Evolutionary conservation across 2,113 vertebrate species (phyloP).

Genomic region (Thermophis baileyi): DNA sequence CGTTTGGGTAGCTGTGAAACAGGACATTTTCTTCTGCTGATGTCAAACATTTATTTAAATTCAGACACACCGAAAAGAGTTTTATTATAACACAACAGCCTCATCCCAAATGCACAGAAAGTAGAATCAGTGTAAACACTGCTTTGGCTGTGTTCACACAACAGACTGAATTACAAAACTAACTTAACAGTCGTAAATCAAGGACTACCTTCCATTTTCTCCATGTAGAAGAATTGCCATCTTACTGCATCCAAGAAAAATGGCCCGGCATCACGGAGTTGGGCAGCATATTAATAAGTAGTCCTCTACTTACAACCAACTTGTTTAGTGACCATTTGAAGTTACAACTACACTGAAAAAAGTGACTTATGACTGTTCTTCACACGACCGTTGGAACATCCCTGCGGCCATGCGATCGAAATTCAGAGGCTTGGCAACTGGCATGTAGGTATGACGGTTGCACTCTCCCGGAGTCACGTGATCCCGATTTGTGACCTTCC

Average conservation of each 20-base stretch:
- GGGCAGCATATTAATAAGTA: too few species aligned
- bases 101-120: neutral
- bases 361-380: too few species aligned
- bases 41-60: neutral
- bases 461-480: too few species aligned
- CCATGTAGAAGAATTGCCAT: neutral
- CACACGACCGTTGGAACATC: neutral
- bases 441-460: too few species aligned
- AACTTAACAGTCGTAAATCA: neutral
- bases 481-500: neutral
- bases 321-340: too few species aligned
- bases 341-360: neutral
- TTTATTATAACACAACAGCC: neutral
- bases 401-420: neutral
- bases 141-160: neutral
- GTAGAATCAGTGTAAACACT: neutral
- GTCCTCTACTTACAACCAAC: too few species aligned
- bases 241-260: neutral
- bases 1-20: neutral
- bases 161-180: neutral
- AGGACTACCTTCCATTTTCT: neutral
- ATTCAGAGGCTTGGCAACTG: neutral
- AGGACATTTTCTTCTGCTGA: neutral
- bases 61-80: neutral
- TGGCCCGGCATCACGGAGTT: neutral